Base-by-base conservation (phyloP, 2,888 invertebrate species). In the Mythimna albipuncta region DNA sequence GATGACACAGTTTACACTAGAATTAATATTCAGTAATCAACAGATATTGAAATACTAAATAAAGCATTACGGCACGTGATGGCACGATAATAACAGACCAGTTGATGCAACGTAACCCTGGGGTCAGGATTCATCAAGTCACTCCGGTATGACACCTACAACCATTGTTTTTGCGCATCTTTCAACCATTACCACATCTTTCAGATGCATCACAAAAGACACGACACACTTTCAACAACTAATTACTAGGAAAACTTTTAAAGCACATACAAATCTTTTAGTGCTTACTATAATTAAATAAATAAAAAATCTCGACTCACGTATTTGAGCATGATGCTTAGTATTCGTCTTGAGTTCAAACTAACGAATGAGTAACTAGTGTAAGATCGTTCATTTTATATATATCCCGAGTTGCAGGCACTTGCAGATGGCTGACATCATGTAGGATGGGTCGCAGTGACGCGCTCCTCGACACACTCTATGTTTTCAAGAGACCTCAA, bases 241-340 rank as follows among this genome's bases (percentile, higher is more conserved):
- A 69, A 89, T 87, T 87, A 87, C 71, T 72, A 82, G 85, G 63
- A 68, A 55, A 77, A 62, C 52, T 64, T 72, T 81, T 64, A 80
- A 81, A 61, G 41, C 21, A 61, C 61, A 21, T 41, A 61, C 38
- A 59, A 21, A 82, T 77, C 72, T 77, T 84, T 81, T 62, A 70
- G 64, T 78, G 79, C 70, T 82, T 87, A 84, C 69, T 77, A 75
- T 77, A 83, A 85, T 83, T 82, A 83, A 69, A 78, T 79, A 84
- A 77, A 82, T 79, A 77, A 74, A 74, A 82, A 73, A 75, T 72
- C 52, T 78, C 16, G 67, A 96, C 96, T 96, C 93, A 96, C 96
- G 95, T 95, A 95, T 96, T 95, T 96, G 85, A 95, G 90, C 96
- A 96, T 96, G 93, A 85, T 95, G 94, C 90, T 95, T 89, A 90